Conservation (phyloP, 2,888 invertebrate genomes). For the Eulithis testata region DNA sequence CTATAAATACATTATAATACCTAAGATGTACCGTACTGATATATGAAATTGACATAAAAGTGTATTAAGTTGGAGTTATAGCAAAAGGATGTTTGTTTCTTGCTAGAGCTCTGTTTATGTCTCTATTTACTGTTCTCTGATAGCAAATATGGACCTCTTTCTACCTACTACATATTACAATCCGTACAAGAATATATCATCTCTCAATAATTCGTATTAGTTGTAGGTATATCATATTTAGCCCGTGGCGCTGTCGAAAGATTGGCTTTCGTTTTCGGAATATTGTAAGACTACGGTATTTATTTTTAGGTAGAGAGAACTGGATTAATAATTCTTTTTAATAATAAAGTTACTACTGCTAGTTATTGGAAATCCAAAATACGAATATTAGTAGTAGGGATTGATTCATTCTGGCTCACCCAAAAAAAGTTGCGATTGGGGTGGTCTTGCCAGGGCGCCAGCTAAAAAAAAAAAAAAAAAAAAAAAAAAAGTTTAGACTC, state of each 20-base stretch:
- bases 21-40: conserved; percentile 3
- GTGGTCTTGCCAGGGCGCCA: too few species aligned
- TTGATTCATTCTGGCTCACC: too few species aligned
- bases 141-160: conserved; percentile 49
- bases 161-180: conserved; percentile 14
- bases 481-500: too few species aligned
- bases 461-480: too few species aligned
- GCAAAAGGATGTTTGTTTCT: conserved; percentile 48
- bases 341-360: too few species aligned
- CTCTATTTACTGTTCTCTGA: conserved; percentile 58
- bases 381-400: too few species aligned
- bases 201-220: conserved; percentile 28
- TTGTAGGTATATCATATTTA: conserved; percentile 17
- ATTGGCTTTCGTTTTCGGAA: conserved; percentile 16
- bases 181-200: conserved; percentile 37
- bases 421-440: too few species aligned
- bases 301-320: background rate
- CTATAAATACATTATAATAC: background rate
- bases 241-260: conserved; percentile 18
- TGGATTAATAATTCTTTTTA: too few species aligned
- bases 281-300: background rate
- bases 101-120: conserved; percentile 52
- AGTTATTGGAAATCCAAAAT: too few species aligned
- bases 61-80: conserved; percentile 32
- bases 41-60: conserved; percentile 26